phyloP scores from a whole-genome alignment of 2,113 vertebrate species.

The Corythornis vintsioides region DNA sequence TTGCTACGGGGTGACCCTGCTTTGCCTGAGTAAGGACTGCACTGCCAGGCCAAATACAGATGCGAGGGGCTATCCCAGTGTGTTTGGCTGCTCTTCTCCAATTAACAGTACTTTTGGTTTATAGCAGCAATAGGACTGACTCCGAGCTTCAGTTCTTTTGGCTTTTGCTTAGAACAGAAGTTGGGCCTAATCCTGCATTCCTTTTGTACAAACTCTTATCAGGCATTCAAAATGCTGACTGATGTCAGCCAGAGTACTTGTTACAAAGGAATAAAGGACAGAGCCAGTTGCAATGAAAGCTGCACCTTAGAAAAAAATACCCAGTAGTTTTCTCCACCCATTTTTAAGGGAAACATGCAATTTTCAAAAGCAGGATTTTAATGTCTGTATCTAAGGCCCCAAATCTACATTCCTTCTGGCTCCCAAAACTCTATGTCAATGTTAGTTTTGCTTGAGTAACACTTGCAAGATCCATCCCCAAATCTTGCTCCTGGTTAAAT shows the following conservation, averaged over 20 bases:
- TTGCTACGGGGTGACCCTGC: not conserved
- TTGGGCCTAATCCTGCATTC: not conserved
- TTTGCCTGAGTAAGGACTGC: slow-evolving; percentile 33
- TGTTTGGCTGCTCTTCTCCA: not conserved
- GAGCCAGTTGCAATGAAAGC: not conserved
- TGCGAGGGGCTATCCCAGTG: not conserved
- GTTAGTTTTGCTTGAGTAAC: not conserved
- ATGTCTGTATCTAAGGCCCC: not conserved
- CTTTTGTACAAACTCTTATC: not conserved
- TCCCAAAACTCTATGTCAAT: not conserved
- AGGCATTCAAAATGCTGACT: not conserved
- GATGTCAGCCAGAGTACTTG: not conserved
- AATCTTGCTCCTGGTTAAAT: not conserved
- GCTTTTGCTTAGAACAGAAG: slow-evolving; percentile 1
- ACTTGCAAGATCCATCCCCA: not conserved
- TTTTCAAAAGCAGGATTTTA: slow-evolving; percentile 26
- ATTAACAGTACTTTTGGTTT: not conserved
- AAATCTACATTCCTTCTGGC: not conserved
- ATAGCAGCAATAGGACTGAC: slow-evolving; percentile 1
- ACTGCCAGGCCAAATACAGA: not conserved
- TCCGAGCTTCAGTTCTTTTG: not conserved
- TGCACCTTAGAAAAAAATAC: not conserved
- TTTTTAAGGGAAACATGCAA: not conserved
- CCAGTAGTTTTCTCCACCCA: not conserved
- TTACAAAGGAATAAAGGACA: not conserved